phyloP scores from a whole-genome alignment of 2,888 invertebrate genomes.

The Aphodius granarius region DNA sequence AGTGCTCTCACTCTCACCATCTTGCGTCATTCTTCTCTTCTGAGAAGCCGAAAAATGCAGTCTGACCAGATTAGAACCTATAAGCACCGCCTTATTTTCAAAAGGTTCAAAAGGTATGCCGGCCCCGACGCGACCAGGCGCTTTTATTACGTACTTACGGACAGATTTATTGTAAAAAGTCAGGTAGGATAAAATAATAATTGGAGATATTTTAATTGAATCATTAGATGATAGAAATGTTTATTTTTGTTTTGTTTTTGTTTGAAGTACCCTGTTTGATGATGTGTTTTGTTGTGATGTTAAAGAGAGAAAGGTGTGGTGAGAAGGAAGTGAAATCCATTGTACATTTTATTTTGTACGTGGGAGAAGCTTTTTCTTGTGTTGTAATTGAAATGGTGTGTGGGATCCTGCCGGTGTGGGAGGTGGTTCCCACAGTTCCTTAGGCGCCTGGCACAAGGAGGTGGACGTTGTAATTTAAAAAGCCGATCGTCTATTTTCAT shows the following conservation, averaged over 20 bases:
- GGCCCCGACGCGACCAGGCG: neutral
- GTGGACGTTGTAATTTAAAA: neutral
- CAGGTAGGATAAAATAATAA: neutral
- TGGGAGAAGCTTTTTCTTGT: neutral
- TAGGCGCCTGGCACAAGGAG: neutral
- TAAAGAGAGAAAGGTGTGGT: neutral
- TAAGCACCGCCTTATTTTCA: neutral
- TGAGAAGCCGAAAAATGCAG: neutral
- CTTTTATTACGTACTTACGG: neutral
- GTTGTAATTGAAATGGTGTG: neutral
- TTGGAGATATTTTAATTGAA: neutral
- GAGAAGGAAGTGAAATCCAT: neutral
- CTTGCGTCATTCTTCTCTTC: neutral
- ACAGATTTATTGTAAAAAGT: neutral
- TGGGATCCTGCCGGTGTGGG: neutral
- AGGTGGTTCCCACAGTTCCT: neutral
- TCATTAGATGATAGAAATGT: neutral
- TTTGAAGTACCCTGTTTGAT: neutral
- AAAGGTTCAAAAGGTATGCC: neutral
- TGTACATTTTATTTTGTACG: neutral
- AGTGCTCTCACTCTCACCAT: neutral
- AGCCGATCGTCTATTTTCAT: neutral
- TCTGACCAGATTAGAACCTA: neutral
- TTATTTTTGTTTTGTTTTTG: neutral
- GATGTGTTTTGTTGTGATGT: neutral